phyloP scores from a whole-genome alignment of 2,888 invertebrate species.

The Ecliptopera silaceata region DNA sequence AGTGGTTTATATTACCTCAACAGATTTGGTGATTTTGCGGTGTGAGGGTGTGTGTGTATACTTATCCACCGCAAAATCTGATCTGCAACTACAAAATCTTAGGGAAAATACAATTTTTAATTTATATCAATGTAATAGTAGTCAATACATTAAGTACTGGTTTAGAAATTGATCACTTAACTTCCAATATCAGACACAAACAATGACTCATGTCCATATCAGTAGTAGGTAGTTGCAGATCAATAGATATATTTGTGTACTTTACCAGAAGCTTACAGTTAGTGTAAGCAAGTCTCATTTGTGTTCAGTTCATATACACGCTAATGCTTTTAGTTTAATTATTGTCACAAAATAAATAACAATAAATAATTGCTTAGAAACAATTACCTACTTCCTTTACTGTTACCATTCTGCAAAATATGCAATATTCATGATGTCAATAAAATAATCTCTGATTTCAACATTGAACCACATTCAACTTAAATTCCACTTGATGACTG shows the following conservation, averaged over 20 bases:
- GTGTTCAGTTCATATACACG: neutral
- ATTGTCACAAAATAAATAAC: slow-evolving; percentile 2
- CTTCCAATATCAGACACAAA: neutral
- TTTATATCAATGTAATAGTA: too few species aligned
- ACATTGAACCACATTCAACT: neutral
- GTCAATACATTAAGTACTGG: too few species aligned
- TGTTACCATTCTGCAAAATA: neutral
- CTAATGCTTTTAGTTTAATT: slow-evolving; percentile 2
- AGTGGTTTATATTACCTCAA: too few species aligned
- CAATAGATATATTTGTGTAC: neutral
- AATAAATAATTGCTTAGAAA: neutral
- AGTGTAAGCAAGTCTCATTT: neutral
- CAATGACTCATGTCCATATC: neutral
- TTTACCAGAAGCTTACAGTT: neutral
- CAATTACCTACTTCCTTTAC: neutral
- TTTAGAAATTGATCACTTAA: neutral
- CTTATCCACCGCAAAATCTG: too few species aligned
- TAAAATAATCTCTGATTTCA: slow-evolving; percentile 3
- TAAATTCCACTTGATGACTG: slow-evolving; percentile 1
- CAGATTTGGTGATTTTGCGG: too few species aligned
- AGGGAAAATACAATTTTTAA: too few species aligned
- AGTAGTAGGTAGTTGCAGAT: neutral
- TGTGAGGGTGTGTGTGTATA: too few species aligned
- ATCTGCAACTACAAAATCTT: too few species aligned
- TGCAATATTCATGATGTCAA: slow-evolving; percentile 21